These are phyloP conservation scores for Cheilosia urbana DNA, from an alignment of 2,888 invertebrate species.

Conservation along the genomic window DNA sequence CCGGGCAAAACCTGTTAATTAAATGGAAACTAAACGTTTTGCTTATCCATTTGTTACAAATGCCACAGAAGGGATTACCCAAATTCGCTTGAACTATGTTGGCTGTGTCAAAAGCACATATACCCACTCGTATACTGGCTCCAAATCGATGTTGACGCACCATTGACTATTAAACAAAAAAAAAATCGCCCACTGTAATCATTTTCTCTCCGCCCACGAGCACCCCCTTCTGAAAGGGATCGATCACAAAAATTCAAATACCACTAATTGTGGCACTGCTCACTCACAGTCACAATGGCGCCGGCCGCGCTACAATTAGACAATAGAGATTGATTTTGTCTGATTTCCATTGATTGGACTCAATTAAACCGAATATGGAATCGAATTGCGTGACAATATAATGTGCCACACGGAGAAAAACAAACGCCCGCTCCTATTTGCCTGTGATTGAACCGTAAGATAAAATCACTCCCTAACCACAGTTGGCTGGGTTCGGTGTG, in stretches of 20 bases:
- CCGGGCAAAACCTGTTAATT: neutral
- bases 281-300: slow-evolving; percentile 45
- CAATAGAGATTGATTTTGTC: slow-evolving; percentile 72
- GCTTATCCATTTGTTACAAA: slow-evolving; percentile 13
- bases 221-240: slow-evolving; percentile 30
- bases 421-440: neutral
- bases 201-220: slow-evolving; percentile 31
- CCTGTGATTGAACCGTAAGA: slow-evolving; percentile 43
- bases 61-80: neutral
- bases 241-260: slow-evolving; percentile 59
- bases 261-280: slow-evolving; percentile 59
- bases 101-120: neutral
- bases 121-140: neutral
- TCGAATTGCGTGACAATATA: slow-evolving; percentile 71
- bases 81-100: slow-evolving; percentile 23
- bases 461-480: neutral
- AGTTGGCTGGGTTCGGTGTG: slow-evolving; percentile 7
- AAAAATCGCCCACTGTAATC: slow-evolving; percentile 19
- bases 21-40: slow-evolving; percentile 15
- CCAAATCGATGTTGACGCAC: slow-evolving; percentile 55
- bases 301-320: slow-evolving; percentile 64
- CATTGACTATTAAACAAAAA: slow-evolving; percentile 45
- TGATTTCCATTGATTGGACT: slow-evolving; percentile 75
- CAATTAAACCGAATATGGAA: slow-evolving; percentile 69
- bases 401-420: slow-evolving; percentile 18